Evolutionary conservation across 23 tunicate genomes (phyloP).

Genomic region (Styela plicata): DNA sequence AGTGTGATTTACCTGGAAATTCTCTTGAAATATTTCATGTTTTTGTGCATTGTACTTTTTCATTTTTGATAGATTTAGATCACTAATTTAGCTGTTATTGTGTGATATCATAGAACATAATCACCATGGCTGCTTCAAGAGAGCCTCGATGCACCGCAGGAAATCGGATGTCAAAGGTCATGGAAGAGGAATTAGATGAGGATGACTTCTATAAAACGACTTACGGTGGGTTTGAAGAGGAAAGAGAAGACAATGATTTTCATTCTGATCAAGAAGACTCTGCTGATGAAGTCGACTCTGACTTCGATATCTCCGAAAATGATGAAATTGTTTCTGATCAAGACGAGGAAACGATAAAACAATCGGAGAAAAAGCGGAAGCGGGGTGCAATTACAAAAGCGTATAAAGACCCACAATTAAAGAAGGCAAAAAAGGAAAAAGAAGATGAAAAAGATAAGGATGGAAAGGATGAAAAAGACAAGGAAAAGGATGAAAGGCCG

Average conservation of each 20-base stretch:
- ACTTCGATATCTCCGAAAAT: slow-evolving; percentile 83
- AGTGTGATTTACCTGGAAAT: no score
- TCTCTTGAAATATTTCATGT: no score
- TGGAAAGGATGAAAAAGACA: slow-evolving; percentile 4
- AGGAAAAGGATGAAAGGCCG: slow-evolving; percentile 2
- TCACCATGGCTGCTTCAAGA: slow-evolving; percentile 76
- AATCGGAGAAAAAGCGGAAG: slow-evolving; percentile 25
- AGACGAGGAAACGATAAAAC: slow-evolving; percentile 46
- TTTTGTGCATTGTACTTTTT: no score
- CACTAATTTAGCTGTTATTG: no score
- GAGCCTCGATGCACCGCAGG: slow-evolving; percentile 86
- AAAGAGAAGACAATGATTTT: slow-evolving; percentile 82
- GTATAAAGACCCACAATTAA: slow-evolving; percentile 67
- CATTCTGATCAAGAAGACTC: slow-evolving; percentile 76
- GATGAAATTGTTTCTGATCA: slow-evolving; percentile 77
- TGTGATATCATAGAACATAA: no score
- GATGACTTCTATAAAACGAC: slow-evolving; percentile 96
- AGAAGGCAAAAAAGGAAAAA: slow-evolving; percentile 32
- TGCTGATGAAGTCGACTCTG: slow-evolving; percentile 95
- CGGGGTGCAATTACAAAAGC: slow-evolving; percentile 64
- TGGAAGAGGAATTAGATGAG: slow-evolving; percentile 82
- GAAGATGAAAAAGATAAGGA: slow-evolving; percentile 6
- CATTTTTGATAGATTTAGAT: no score
- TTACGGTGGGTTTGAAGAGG: slow-evolving; percentile 89
- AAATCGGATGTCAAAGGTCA: slow-evolving; percentile 76